Evolutionary conservation across 35 echinoderm and acorn worm species (phyloP).

Genomic region (Antedon bifida): DNA sequence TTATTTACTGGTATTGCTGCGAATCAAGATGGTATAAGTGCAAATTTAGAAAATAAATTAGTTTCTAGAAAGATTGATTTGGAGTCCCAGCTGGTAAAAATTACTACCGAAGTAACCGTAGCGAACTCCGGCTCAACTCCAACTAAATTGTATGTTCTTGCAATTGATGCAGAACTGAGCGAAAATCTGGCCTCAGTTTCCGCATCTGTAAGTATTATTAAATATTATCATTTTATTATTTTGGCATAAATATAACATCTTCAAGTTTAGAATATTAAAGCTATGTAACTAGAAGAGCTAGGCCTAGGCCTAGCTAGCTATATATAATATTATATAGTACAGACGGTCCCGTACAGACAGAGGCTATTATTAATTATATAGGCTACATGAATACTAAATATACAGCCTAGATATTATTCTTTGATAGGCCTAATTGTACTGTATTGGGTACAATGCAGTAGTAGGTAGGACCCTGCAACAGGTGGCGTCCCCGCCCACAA

Average conservation of each 20-base stretch:
- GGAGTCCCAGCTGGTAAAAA: conserved; percentile 79
- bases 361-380: no score
- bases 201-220: conserved; percentile 54
- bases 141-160: conserved; percentile 39
- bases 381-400: no score
- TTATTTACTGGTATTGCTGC: not conserved
- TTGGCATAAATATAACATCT: no score
- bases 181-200: conserved; percentile 42
- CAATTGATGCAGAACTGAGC: conserved; percentile 44
- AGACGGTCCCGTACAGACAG: no score
- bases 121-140: conserved; percentile 47
- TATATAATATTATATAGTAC: no score
- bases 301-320: not conserved
- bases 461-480: no score
- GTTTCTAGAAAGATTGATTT: conserved; percentile 79
- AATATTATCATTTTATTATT: not conserved
- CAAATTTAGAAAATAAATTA: conserved; percentile 60
- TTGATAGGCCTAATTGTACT: no score
- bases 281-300: not conserved
- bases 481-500: no score
- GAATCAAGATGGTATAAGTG: conserved; percentile 43
- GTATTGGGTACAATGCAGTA: no score
- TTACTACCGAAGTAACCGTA: conserved; percentile 28
- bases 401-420: no score
- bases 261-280: no score